Conservation (phyloP, 2,888 invertebrate species). For the Volucella zonaria region DNA sequence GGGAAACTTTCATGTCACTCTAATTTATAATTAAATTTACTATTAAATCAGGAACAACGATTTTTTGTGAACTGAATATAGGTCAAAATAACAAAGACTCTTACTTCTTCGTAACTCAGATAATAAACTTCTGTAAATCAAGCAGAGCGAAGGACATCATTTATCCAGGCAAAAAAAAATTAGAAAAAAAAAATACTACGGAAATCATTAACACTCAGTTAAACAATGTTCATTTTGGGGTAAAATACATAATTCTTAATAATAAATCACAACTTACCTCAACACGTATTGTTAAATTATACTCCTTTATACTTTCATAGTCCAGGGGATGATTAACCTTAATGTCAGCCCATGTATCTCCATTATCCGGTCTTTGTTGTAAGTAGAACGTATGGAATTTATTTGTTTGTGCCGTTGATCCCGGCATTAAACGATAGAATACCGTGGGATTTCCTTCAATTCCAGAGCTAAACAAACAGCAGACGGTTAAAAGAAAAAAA, state of each 20-base stretch:
- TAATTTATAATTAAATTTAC: too few species aligned
- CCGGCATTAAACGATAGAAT: slow-evolving; percentile 97
- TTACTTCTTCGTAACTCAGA: too few species aligned
- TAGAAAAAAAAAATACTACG: too few species aligned
- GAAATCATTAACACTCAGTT: too few species aligned
- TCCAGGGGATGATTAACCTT: slow-evolving; percentile 98
- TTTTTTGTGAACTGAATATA: too few species aligned
- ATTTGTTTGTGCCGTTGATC: slow-evolving; percentile 97
- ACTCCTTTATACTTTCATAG: slow-evolving; percentile 97
- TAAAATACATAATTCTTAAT: slow-evolving; percentile 5
- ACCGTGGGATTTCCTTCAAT: slow-evolving; percentile 98
- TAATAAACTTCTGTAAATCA: too few species aligned
- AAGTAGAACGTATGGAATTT: slow-evolving; percentile 97
- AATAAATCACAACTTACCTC: slow-evolving; percentile 87
- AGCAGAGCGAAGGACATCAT: too few species aligned
- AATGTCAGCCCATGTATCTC: slow-evolving; percentile 97
- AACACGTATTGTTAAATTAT: slow-evolving; percentile 96
- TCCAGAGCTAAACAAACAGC: slow-evolving; percentile 88
- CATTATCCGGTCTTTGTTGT: slow-evolving; percentile 95
- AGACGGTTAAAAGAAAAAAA: slow-evolving; percentile 72
- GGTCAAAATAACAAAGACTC: too few species aligned
- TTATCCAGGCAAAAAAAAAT: too few species aligned
- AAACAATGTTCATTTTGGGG: too few species aligned
- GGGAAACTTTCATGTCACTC: too few species aligned
- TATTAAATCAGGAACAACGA: too few species aligned